Evolutionary conservation across 2,888 invertebrate species (phyloP), one percentile per base, ranked within the genome.

Genomic region (Drosophila neotestacea): DNA sequence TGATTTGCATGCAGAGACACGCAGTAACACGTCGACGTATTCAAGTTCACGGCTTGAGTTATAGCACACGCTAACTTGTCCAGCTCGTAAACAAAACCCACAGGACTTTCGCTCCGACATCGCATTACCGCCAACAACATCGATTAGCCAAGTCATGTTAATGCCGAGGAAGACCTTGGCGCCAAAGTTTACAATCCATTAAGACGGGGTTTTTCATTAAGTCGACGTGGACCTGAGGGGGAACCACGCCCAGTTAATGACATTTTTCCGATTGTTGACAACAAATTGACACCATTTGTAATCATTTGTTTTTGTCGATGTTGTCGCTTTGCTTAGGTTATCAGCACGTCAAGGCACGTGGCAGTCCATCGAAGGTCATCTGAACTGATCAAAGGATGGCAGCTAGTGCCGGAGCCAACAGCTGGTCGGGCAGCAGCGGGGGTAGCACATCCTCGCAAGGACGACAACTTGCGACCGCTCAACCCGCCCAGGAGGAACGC

Each of bases 361-460:
- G 44, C 68, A 56, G 47, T 41, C 44, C 42, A 28, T 27, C 42
- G 48, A 84, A 77, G 81, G 75, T 67, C 75, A 67, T 0, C 48
- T 9, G 9, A 66, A 42, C 32, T 10, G 34, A 62, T 55, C 48
- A 54, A 50, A 70, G 55, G 61, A 91, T 89, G 89, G 85, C 85
- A 59, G 58, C 85, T 36, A 87, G 72, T 41, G 88, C 79, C 41
- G 79, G 79, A 56, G 89, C 75, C 16, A 79, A 69, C 64, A 90
- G 88, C 80, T 92, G 92, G 92, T 92, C 92, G 44, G 92, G 92
- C 70, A 91, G 92, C 76, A 91, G 92, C 50, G 92, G 90, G 3
- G 86, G 88, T 27, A 88, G 88, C 46, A 88, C 84, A 42, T 88
- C 91, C 36, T 90, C 90, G 10, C 90, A 90, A 38, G 89, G 91